Base-by-base conservation (phyloP, 2,888 invertebrate species). In the Cenopis cana region DNA sequence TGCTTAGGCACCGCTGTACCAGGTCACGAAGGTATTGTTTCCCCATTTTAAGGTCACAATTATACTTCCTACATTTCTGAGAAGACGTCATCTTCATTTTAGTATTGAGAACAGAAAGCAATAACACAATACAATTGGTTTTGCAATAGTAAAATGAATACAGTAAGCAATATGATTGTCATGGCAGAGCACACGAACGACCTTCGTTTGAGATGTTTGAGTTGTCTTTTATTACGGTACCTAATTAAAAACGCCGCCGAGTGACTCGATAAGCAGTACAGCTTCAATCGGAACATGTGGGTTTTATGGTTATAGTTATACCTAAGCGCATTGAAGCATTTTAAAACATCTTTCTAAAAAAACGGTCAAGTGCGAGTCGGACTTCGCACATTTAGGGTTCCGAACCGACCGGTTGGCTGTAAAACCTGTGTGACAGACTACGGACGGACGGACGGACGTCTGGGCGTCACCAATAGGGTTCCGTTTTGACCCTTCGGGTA, bases 191-290 rank as follows among this genome's bases (percentile, higher is more conserved):
- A 46, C 41, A 14, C 8, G 46, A 46, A n/a, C 46, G n/a, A 46
- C 46, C 46, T 46, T 46, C 46, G n/a, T 46, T 46, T n/a, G 46
- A 46, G 46, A n/a, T n/a, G n/a, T n/a, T 46, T n/a, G 46, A 46
- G 46, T n/a, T n/a, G n/a, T 46, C 46, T 46, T 46, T n/a, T 46
- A 46, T 46, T 46, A 46, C 46, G n/a, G 46, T 46, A 46, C 6
- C 46, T 46, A 46, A 46, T 46, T 46, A 46, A 46, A 46, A 46
- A 46, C n/a, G 46, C 46, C n/a, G 46, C 12, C 12, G n/a, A 46
- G 41, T 46, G 46, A 46, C 46, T n/a, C 46, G 46, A 46, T 46
- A 46, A 46, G 46, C n/a, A 46, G 46, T n/a, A n/a, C 46, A 8
- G 46, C 46, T 46, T 46, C 46, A 8, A 46, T 46, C 46, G n/a